phyloP scores from a whole-genome alignment of 1,140 invertebrate species.

The Cheumatopsyche charites region DNA sequence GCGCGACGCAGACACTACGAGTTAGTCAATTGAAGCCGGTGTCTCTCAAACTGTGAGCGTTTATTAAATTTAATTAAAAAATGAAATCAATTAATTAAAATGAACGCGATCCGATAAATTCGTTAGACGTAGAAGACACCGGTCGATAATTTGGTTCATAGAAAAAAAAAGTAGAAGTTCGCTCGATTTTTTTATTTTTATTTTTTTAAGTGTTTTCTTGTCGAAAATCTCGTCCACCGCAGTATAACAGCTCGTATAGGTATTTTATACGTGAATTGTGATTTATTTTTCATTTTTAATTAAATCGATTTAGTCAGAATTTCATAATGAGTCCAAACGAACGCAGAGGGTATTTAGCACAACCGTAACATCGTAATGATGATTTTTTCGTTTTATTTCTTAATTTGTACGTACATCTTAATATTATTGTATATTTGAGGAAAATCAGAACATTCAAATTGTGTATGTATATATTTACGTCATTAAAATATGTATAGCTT shows the following conservation, averaged over 20 bases:
- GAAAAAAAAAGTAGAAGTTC: background rate
- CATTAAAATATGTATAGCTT: constrained; percentile 31
- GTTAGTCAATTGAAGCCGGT: background rate
- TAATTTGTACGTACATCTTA: no score
- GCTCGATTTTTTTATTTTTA: background rate
- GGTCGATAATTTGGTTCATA: background rate
- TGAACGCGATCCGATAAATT: background rate
- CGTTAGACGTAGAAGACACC: background rate
- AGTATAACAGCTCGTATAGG: constrained; percentile 16
- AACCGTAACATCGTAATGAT: no score
- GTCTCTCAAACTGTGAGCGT: background rate
- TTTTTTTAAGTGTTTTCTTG: background rate
- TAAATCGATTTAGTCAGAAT: background rate
- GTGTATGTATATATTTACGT: constrained; percentile 26
- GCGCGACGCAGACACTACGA: background rate
- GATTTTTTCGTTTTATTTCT: no score
- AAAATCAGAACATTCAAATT: constrained; percentile 23
- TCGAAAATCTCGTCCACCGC: background rate
- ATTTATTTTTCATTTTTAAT: no score
- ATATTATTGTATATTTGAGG: constrained; percentile 8
- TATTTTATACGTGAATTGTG: background rate
- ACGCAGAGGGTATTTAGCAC: constrained; percentile 19
- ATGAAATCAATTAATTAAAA: background rate
- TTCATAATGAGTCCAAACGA: background rate
- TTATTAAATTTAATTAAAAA: background rate